phyloP scores from a whole-genome alignment of 2,113 vertebrate species.

The Siniperca knerii region DNA sequence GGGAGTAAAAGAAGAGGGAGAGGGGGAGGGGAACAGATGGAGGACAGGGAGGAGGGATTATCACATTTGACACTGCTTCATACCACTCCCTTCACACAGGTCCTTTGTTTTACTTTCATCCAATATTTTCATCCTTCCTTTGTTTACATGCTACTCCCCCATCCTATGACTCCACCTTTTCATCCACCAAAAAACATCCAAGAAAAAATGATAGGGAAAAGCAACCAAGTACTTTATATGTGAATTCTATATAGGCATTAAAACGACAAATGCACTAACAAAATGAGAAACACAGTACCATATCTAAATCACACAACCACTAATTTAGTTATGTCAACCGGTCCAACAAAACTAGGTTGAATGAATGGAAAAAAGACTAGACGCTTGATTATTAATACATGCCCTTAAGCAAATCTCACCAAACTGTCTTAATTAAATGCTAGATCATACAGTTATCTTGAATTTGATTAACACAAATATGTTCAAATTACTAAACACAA shows the following conservation, averaged over 20 bases:
- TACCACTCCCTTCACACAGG: conserved; percentile 8
- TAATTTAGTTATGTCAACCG: too few relatives aligned
- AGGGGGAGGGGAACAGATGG: not conserved
- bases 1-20: not conserved
- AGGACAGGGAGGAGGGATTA: conserved; percentile 9
- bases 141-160: not conserved
- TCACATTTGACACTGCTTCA: conserved; percentile 27
- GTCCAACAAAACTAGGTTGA: too few relatives aligned
- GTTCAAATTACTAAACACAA: too few relatives aligned
- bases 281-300: not conserved
- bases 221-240: not conserved
- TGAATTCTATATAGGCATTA: not conserved
- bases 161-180: too few relatives aligned
- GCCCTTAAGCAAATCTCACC: too few relatives aligned
- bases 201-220: not conserved
- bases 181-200: not conserved
- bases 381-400: too few relatives aligned
- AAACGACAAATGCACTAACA: not conserved
- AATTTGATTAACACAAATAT: too few relatives aligned
- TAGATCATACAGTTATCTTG: too few relatives aligned
- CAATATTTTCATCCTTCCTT: not conserved
- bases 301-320: not conserved
- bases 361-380: too few relatives aligned
- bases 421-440: too few relatives aligned
- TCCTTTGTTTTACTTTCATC: conserved; percentile 27